Base-by-base conservation (phyloP, 2,888 invertebrate genomes). In the Flabesymbios commensalis region DNA sequence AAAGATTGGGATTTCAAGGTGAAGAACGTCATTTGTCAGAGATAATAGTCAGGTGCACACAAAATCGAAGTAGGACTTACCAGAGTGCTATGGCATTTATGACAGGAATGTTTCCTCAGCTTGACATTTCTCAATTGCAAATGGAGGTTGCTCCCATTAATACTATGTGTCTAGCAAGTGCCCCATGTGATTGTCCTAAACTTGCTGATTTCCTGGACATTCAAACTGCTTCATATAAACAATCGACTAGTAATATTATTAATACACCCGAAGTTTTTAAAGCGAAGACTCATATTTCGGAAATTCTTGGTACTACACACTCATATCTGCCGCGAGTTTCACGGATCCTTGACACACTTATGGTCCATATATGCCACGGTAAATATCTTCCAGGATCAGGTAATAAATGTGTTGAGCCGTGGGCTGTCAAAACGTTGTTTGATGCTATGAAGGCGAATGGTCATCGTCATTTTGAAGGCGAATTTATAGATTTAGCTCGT, bases 351-450 rank as follows among this genome's bases (percentile, higher is more conserved):
- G 96, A 95, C 80, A 91, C 93, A 0, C 83, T 94, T 5, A 83
- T 94, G 43, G 90, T 91, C 0, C 91, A 93, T 75, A 87, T 91
- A 61, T 96, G 96, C 75, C 95, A 96, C 75, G 89, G 90, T 55
- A 88, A 89, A 0, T 86, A 88, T 0, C 79, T 94, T 45, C 94
- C 94, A 0, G 94, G 94, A 77, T 28, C 87, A 1, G 85, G 85
- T 24, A 79, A 65, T 0, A 48, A 58, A 2, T 79, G 78, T 61
- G 58, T 79, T 17, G 59, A 65, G 5, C 53, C 64, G 3, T 55
- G 61, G 24, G 53, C 72, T 19, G 28, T 78, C 17, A 63, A 66
- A 19, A 57, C 65, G 28, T 55, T 77, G 22, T 76, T 75, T 73
- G 63, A 68, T 3, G 61, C 65, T n/a, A 29, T 76, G 10, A 72